Conservation (phyloP, 2,113 vertebrate genomes). For the Zonotrichia leucophrys region DNA sequence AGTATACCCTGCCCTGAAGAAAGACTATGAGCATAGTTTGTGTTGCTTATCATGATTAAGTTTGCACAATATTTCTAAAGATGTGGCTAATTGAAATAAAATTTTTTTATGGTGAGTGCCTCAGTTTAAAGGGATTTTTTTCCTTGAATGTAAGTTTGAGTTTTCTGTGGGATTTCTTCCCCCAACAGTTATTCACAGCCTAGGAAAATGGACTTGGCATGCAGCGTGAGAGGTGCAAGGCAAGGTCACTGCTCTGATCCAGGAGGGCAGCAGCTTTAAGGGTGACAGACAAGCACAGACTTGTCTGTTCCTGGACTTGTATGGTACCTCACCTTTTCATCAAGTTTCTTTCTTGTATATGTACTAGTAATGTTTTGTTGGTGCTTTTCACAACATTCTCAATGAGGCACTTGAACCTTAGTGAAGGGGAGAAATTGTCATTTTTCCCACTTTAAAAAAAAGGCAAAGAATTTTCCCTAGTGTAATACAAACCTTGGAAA, state of each 20-base stretch:
- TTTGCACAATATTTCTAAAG: neutral
- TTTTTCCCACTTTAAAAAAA: neutral
- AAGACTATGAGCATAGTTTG: neutral
- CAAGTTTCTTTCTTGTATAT: neutral
- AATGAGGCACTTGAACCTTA: neutral
- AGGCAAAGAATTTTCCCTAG: neutral
- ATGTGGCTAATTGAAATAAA: neutral
- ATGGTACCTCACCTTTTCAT: neutral
- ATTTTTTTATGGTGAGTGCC: neutral
- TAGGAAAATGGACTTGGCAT: neutral
- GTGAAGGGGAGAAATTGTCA: neutral
- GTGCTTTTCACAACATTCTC: neutral
- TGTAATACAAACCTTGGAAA: neutral
- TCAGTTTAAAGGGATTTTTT: neutral
- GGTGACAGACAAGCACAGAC: neutral
- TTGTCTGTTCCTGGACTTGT: neutral
- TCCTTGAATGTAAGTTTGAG: fast-evolving
- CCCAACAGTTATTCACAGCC: neutral
- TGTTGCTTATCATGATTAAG: neutral
- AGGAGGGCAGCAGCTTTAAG: neutral
- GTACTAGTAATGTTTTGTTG: neutral
- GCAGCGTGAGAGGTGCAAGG: neutral
- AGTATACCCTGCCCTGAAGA: neutral
- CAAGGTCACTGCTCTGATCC: neutral
- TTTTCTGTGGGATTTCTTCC: neutral